Evolutionary conservation across 92 coral and sea anemone genomes (phyloP), one percentile per base, ranked within the genome.

Genomic region (Phenganax subtilis): DNA sequence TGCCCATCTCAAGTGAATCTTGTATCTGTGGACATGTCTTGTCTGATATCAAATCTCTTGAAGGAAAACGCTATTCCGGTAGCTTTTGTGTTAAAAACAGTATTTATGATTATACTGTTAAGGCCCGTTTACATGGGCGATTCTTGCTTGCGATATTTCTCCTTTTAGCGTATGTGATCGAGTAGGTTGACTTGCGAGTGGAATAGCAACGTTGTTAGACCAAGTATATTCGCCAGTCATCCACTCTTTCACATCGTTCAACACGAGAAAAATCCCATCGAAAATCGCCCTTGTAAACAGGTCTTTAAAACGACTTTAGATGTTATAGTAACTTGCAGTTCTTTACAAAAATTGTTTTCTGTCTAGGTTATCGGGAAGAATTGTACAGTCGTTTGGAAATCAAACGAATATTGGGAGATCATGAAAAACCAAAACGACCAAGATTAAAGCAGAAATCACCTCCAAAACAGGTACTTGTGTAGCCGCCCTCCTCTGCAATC

Each of bases 21-120:
- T 89, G 92, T n/a, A 77, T 78, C n/a, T 89, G 92, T 72, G 92
- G 92, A 8, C 92, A 89, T 73, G 92, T 89, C 55, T 81, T 87
- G 11, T 85, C 88, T 51, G 85, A 84, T 53, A 88, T 61, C 37
- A 87, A 87, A 67, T 87, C 80, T 52, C 76, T 87, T 54, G 90
- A 85, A 16, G 92, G 92, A 6, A 89, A 89, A 73, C 89, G 90
- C 27, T 89, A 87, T 73, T 89, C 92, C 55, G 92, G 92, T 89
- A 1, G 47, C 3, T 37, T 37, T 5, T 37, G 47, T 37, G 47
- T 37, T 2, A 37, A 37, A 37, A 37, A 37, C 47, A 37, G 5
- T 37, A 37, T 37, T 37, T 37, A 37, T 37, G 47, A 5, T 37
- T 37, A 1, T 5, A 37, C 47, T 37, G 47, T 37, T 37, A 1